Evolutionary conservation across 2,888 invertebrate genomes (phyloP), one percentile per base, ranked within the genome.

Genomic region (Perdita meconis): DNA sequence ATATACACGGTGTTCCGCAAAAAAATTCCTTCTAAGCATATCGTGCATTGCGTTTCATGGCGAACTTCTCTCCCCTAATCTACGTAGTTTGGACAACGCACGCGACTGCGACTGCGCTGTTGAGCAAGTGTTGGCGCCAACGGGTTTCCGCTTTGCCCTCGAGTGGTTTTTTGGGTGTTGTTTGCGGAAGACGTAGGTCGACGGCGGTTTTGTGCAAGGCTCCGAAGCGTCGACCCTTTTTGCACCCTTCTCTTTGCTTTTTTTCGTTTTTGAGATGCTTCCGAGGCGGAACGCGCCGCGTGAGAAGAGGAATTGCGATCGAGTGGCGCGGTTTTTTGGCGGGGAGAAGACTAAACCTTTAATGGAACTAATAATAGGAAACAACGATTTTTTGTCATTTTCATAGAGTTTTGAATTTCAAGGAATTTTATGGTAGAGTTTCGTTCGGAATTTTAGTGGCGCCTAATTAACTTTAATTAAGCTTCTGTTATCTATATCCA

Each of bases 81-180:
- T 16, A 6, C 50, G 22, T 12, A 30, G 40, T 0, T 16, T 24
- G 26, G 0, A n/a, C n/a, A 42, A 57, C 50, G 55, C 68, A 67
- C 50, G 68, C 63, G 59, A 42, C 47, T 40, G 65, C 76, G 65
- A 42, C 30, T 50, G 69, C 60, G 59, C 42, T 24, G n/a, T 34
- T 10, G 13, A n/a, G 64, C 42, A 26, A 34, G n/a, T 42, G 69
- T 70, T 76, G 78, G 76, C 78, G 77, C 67, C 72, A 64, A 63
- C 51, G 51, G 36, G 34, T 19, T 44, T 51, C 42, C 50, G 40
- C 51, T 59, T 67, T 42, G 30, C 38, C 8, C 38, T 4, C 36
- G 10, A 13, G 4, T 22, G 12, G 4, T 55, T 66, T 47, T 42
- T 59, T 56, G 6, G 36, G 22, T 1, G n/a, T 38, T 30, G 70